A percentile compares a stretch with the other conserved stretches of the same genome.
These are phyloP conservation scores for Mesaphorura yosii DNA, from an alignment of 1,140 invertebrate genomes.

Conservation along the genomic window DNA sequence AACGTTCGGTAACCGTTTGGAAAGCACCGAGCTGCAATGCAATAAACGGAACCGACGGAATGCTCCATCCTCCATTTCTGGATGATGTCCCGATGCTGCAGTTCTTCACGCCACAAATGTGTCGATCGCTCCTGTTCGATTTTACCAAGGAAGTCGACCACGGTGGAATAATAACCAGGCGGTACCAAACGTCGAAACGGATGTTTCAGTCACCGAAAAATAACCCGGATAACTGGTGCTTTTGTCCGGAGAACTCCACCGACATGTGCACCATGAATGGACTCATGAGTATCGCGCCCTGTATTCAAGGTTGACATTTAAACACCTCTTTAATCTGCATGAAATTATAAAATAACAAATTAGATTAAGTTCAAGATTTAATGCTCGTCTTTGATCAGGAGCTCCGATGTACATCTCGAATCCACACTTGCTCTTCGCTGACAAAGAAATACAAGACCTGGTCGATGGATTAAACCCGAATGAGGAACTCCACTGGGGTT, in stretches of 20 bases:
- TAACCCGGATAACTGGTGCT: conserved; percentile 9
- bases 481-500: conserved; percentile 8
- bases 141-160: neutral
- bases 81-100: neutral
- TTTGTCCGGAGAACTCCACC: conserved; percentile 1
- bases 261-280: neutral
- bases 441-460: neutral
- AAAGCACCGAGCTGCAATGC: conserved; percentile 33
- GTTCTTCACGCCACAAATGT: neutral
- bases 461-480: conserved; percentile 1
- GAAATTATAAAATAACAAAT: neutral
- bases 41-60: conserved; percentile 2
- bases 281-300: neutral
- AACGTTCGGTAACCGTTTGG: conserved; percentile 47
- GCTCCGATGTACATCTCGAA: conserved; percentile 2
- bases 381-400: neutral
- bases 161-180: neutral
- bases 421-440: conserved; percentile 1
- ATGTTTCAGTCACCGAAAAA: neutral
- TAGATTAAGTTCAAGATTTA: neutral
- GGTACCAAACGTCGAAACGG: conserved; percentile 31
- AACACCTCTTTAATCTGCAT: neutral
- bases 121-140: neutral
- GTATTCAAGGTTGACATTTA: conserved; percentile 36
- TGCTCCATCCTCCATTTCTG: neutral